Evolutionary conservation across 2,113 vertebrate species (phyloP), one percentile per base, ranked within the genome.

Genomic region (Barbus barbus): DNA sequence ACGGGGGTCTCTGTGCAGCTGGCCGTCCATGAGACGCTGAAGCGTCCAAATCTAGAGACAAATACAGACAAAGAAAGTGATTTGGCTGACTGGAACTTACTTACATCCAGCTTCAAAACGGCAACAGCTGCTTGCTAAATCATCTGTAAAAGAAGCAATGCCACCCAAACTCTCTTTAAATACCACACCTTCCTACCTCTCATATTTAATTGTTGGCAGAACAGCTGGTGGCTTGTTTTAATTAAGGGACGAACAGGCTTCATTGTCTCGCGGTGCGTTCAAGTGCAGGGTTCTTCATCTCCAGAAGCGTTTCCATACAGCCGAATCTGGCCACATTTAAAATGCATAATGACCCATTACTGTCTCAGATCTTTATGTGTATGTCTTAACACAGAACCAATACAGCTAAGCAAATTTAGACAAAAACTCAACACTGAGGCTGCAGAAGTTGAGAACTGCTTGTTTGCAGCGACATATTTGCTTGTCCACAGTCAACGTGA

Each of bases 161-260:
- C 76, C 84, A 82, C 87, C 89, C 88, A 87, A 90, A 90, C 80
- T 87, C 83, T 65, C 75, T 90, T 91, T 90, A 91, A 92, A 91
- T 90, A 84, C 81, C 87, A 89, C 88, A 78, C 86, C 85, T 90
- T 90, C 89, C 90, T 91, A 86, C 88, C 87, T 60, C 88, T 90
- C 87, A 86, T 90, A 87, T 93, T 91, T 91, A 92, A 94, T 90
- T 84, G 67, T 86, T 88, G 24, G 75, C 71, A 73, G 87, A 90
- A 91, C 90, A 93, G 91, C 92, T 93, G 92, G 89, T 90, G 89
- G 84, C 87, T 87, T 88, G 87, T 92, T 90, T 94, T 94, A 93
- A 94, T 93, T 93, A 93, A 92, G 85, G 90, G 88, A 89, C 87
- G 78, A 89, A 82, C 80, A 85, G 87, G 79, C 90, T 93, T 88